Evolutionary conservation across 1,140 invertebrate species (phyloP).

Genomic region (Coenobita brevimanus): DNA sequence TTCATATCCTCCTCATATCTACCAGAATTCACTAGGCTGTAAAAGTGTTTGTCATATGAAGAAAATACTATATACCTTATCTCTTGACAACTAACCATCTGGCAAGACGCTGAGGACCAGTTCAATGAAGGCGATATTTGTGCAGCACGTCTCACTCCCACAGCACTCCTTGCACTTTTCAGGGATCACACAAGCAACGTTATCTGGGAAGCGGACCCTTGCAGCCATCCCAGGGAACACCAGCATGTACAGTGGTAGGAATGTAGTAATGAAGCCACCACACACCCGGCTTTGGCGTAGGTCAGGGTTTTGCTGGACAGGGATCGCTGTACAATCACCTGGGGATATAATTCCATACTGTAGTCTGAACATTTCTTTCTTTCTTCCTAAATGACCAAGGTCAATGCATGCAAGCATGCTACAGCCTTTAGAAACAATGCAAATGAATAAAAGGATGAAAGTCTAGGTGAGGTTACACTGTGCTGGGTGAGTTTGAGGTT

Average conservation of each 20-base stretch:
- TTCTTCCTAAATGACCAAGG: too few relatives aligned
- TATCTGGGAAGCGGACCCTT: conserved; percentile 75
- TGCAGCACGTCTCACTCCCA: conserved; percentile 75
- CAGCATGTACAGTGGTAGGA: conserved; percentile 77
- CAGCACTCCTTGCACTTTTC: conserved; percentile 72
- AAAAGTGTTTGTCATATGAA: not conserved
- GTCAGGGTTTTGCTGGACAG: conserved; percentile 77
- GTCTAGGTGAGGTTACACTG: too few relatives aligned
- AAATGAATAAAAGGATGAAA: too few relatives aligned
- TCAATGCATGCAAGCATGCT: too few relatives aligned
- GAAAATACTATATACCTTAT: not conserved
- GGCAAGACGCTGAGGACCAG: conserved; percentile 76
- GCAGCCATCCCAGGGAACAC: conserved; percentile 79
- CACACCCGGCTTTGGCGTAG: conserved; percentile 77
- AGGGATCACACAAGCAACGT: conserved; percentile 75
- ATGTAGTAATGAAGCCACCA: conserved; percentile 78
- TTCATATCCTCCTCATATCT: too few relatives aligned
- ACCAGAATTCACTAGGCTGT: not conserved
- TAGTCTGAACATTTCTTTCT: too few relatives aligned
- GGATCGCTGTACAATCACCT: conserved; percentile 78
- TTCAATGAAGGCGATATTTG: conserved; percentile 77
- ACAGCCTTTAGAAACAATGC: too few relatives aligned
- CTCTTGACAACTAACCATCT: conserved; percentile 70
- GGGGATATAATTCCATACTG: too few relatives aligned
- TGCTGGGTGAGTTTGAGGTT: too few relatives aligned